phyloP scores from a whole-genome alignment of 2,888 invertebrate genomes.

The Ecdyonurus torrentis region DNA sequence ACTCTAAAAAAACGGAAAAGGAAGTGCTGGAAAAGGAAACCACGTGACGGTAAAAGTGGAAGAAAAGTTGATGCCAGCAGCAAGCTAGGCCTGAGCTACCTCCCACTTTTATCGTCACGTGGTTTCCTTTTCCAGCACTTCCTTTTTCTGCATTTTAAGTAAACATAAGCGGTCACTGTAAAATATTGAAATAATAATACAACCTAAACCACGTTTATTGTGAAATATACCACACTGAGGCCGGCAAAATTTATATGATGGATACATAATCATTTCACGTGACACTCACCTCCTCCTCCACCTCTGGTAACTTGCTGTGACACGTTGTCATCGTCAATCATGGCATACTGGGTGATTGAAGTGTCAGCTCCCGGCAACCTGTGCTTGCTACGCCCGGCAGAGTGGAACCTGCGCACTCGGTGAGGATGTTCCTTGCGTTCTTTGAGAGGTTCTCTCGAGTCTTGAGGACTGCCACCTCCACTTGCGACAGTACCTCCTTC shows the following conservation, averaged over 20 bases:
- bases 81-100: no score
- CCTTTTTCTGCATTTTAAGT: no score
- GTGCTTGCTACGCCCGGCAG: conserved; percentile 16
- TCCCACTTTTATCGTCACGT: no score
- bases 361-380: conserved; percentile 42
- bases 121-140: no score
- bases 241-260: neutral
- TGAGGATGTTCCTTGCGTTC: conserved; percentile 19
- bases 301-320: conserved; percentile 84
- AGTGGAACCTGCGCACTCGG: conserved; percentile 14
- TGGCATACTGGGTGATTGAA: conserved; percentile 76
- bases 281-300: conserved; percentile 38
- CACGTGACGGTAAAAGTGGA: no score
- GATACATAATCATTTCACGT: neutral
- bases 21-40: no score
- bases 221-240: no score
- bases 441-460: conserved; percentile 25
- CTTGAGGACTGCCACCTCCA: conserved; percentile 18
- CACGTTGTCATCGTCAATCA: conserved; percentile 85
- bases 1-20: no score
- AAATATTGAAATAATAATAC: no score
- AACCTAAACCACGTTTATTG: no score
- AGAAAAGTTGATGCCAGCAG: no score
- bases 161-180: no score
- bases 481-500: conserved; percentile 17